phyloP scores from a whole-genome alignment of 2,888 invertebrate species.

The Euphydryas editha region DNA sequence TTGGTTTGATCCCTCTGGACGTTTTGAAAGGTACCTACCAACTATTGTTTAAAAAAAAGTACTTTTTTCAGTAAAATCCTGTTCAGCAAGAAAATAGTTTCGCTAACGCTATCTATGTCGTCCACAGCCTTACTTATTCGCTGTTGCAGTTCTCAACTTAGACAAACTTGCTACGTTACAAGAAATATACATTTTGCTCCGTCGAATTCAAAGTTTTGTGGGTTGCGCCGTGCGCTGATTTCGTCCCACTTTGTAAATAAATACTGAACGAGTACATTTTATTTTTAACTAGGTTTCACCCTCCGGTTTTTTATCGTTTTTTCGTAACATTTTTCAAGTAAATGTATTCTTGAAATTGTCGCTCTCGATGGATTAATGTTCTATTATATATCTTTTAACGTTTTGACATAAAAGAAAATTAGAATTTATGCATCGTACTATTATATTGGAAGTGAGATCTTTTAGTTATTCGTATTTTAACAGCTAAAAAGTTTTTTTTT shows the following conservation, averaged over 20 bases:
- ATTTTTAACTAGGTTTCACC: slow-evolving; percentile 40
- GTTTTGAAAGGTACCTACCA: no score
- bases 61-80: neutral
- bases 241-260: slow-evolving; percentile 59
- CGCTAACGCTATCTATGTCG: slow-evolving; percentile 6
- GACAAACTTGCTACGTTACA: slow-evolving; percentile 64
- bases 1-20: no score
- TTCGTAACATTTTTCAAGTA: slow-evolving; percentile 19
- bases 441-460: neutral
- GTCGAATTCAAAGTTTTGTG: slow-evolving; percentile 63
- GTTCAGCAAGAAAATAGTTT: neutral
- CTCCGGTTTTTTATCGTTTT: slow-evolving; percentile 9
- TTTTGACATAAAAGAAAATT: neutral
- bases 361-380: slow-evolving; percentile 12
- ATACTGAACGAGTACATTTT: slow-evolving; percentile 46
- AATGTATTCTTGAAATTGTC: slow-evolving; percentile 5
- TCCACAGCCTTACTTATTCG: slow-evolving; percentile 22
- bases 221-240: slow-evolving; percentile 56
- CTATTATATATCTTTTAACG: slow-evolving; percentile 6
- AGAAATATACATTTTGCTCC: slow-evolving; percentile 68
- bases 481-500: neutral
- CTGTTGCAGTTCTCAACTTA: slow-evolving; percentile 61
- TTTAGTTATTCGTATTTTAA: neutral
- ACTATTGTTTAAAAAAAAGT: no score
- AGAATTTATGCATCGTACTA: neutral